Conservation (phyloP, 2,888 invertebrate genomes). For the Cinara cedri region DNA sequence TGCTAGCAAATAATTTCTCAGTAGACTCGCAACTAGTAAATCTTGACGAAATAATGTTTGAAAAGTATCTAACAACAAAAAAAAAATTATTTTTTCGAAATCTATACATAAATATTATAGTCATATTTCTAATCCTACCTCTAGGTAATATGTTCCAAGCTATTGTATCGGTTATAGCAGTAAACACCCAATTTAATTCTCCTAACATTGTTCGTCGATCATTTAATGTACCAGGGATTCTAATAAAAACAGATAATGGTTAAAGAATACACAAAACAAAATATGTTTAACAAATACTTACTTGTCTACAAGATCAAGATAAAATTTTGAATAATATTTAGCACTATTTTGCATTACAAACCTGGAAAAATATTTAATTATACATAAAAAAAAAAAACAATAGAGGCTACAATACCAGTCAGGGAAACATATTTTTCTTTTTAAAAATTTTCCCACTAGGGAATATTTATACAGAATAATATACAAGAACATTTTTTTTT, state of each 20-base stretch:
- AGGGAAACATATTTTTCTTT: no score
- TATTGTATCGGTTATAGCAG: conserved; percentile 99
- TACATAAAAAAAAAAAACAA: neutral
- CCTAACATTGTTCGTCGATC: conserved; percentile 97
- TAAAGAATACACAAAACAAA: conserved; percentile 25
- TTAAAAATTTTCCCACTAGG: no score
- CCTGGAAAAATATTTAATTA: conserved; percentile 62
- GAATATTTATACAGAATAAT: no score
- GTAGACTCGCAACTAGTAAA: conserved; percentile 95
- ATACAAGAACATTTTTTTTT: no score
- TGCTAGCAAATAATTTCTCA: conserved; percentile 95
- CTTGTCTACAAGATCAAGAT: conserved; percentile 89
- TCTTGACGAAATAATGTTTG: conserved; percentile 97
- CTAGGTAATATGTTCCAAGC: conserved; percentile 97
- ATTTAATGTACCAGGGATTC: conserved; percentile 92
- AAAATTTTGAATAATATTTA: conserved; percentile 80
- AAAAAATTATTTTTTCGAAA: neutral
- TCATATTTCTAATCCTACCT: conserved; percentile 65
- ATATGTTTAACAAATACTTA: conserved; percentile 64
- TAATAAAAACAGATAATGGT: conserved; percentile 62
- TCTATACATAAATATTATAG: neutral
- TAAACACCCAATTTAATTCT: conserved; percentile 99
- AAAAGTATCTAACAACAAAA: conserved; percentile 75
- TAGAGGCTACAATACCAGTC: no score
- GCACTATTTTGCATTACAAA: conserved; percentile 85